Percentiles rank a stretch among this genome's conserved stretches.
These are phyloP conservation scores for Thamnophis sirtalis DNA, from an alignment of 2,113 vertebrate genomes.

Conservation along the genomic window DNA sequence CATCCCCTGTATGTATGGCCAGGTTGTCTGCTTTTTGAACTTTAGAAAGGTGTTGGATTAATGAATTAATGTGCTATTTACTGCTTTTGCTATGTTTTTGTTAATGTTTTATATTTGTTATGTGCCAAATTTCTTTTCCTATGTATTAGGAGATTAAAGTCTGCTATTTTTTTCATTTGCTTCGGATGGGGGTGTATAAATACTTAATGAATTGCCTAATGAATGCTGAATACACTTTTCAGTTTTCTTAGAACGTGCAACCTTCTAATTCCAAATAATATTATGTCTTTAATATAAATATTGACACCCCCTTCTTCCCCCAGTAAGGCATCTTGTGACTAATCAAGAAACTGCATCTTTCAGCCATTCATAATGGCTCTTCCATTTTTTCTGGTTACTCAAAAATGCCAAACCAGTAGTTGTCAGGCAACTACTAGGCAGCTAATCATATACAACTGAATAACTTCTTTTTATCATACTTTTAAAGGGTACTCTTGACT, in stretches of 20 bases:
- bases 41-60: background rate
- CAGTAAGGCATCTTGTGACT: background rate
- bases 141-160: background rate
- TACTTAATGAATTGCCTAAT: background rate
- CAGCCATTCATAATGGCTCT: background rate
- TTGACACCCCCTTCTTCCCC: background rate
- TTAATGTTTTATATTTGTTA: background rate
- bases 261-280: background rate
- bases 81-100: background rate
- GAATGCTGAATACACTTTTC: background rate
- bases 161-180: background rate
- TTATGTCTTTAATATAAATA: constrained; percentile 2
- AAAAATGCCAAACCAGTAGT: background rate
- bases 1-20: background rate
- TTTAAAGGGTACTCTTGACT: background rate
- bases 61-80: background rate
- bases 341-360: background rate
- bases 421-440: background rate
- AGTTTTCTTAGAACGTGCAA: background rate
- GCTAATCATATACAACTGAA: background rate
- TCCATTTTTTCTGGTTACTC: background rate
- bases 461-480: background rate
- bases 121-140: background rate
- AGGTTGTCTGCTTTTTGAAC: background rate
- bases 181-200: background rate